Evolutionary conservation across 2,888 invertebrate species (phyloP).

Genomic region (Ypsolopha scabrella): DNA sequence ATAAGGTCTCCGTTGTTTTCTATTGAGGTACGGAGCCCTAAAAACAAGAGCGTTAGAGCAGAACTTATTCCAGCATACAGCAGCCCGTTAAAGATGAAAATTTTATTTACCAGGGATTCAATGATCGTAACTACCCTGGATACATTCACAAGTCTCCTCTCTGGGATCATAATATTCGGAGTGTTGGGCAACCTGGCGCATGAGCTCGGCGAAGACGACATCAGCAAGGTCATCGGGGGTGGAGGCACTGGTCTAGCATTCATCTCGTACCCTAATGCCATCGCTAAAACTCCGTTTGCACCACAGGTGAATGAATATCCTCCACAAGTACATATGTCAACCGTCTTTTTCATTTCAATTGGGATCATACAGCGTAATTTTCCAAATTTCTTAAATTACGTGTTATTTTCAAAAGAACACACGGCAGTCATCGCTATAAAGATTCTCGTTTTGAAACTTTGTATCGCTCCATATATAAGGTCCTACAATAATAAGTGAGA

Average conservation of each 20-base stretch:
- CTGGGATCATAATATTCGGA: constrained; percentile 86
- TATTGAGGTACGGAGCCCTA: no score
- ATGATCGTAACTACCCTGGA: constrained; percentile 85
- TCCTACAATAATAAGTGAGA: no score
- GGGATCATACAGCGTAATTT: no score
- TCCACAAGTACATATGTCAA: neutral
- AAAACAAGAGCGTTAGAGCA: no score
- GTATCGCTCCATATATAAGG: neutral
- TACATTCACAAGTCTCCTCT: constrained; percentile 84
- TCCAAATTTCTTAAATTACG: no score
- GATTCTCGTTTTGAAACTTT: neutral
- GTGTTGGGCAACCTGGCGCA: constrained; percentile 84
- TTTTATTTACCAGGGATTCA: constrained; percentile 71
- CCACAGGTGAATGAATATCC: constrained; percentile 72
- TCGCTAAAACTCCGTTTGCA: constrained; percentile 79
- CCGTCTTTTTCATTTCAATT: no score
- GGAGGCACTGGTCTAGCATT: constrained; percentile 86
- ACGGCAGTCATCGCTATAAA: no score
- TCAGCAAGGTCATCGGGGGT: constrained; percentile 74
- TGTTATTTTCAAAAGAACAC: no score
- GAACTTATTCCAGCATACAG: no score
- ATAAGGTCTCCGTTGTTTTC: no score
- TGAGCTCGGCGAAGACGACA: constrained; percentile 70
- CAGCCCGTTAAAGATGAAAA: no score
- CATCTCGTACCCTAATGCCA: constrained; percentile 87